Conservation (phyloP, 2,113 vertebrate species). For the Heteronetta atricapilla region DNA sequence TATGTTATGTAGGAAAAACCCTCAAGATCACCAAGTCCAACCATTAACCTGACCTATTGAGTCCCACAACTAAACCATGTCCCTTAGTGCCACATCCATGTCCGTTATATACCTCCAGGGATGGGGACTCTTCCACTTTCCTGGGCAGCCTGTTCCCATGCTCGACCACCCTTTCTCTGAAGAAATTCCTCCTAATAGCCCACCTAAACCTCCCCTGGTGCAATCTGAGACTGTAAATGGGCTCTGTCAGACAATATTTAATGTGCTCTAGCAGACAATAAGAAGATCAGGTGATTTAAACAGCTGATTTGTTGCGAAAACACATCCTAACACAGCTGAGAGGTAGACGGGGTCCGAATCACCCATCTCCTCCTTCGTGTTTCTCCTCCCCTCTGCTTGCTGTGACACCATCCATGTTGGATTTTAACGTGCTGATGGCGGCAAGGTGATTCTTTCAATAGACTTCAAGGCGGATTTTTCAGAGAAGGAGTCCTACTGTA, state of each 20-base stretch:
- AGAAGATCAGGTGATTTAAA: conserved; percentile 47
- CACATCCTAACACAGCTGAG: conserved; percentile 28
- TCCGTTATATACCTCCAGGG: neutral
- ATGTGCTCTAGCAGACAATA: conserved; percentile 30
- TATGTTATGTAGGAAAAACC: no score
- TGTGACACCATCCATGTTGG: neutral
- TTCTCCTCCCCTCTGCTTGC: neutral
- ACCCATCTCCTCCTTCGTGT: neutral
- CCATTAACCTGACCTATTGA: neutral
- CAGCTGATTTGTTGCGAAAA: conserved; percentile 36
- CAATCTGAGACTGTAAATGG: neutral
- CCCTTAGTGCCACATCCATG: neutral
- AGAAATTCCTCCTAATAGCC: neutral
- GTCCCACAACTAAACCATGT: neutral
- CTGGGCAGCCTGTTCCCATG: neutral
- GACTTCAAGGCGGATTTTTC: neutral
- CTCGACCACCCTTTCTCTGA: neutral
- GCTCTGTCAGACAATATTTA: neutral
- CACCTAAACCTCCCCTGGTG: neutral
- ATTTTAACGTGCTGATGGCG: conserved; percentile 7
- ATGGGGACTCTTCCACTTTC: neutral
- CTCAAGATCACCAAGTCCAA: neutral
- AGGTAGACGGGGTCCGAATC: conserved; percentile 4
- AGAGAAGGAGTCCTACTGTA: neutral
- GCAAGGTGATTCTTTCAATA: neutral